Percentiles rank a stretch among this genome's conserved stretches.
Conservation (phyloP, 2,113 vertebrate species). For the Rhodinocichla rosea region DNA sequence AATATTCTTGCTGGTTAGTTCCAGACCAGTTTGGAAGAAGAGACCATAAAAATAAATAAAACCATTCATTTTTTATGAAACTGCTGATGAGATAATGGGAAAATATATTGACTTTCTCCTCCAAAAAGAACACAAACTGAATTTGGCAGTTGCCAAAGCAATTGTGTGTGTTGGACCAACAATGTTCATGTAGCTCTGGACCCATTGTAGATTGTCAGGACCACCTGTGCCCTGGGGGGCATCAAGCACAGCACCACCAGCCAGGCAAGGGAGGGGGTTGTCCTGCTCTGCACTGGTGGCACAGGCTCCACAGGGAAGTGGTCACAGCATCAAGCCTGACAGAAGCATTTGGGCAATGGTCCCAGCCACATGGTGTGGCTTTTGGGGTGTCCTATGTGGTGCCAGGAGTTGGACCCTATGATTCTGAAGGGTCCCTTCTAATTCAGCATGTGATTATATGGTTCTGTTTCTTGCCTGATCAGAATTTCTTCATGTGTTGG, state of each 20-base stretch:
- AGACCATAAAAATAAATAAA: background rate
- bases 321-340: background rate
- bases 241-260: background rate
- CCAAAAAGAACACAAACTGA: background rate
- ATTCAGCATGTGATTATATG: background rate
- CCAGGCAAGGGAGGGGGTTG: background rate
- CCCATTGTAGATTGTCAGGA: background rate
- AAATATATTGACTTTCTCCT: background rate
- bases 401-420: background rate
- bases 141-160: background rate
- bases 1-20: background rate
- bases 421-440: background rate
- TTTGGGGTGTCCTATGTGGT: background rate
- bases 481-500: background rate
- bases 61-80: background rate
- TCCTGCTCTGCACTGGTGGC: background rate
- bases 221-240: fast-evolving
- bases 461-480: background rate
- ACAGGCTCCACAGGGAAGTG: background rate
- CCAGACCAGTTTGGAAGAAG: background rate
- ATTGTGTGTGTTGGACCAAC: background rate
- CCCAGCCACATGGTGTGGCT: background rate
- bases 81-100: background rate
- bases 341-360: background rate
- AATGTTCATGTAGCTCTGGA: background rate